These are phyloP conservation scores for Andrena cerasifolii DNA, from an alignment of 1,140 invertebrate genomes.

Conservation along the genomic window DNA sequence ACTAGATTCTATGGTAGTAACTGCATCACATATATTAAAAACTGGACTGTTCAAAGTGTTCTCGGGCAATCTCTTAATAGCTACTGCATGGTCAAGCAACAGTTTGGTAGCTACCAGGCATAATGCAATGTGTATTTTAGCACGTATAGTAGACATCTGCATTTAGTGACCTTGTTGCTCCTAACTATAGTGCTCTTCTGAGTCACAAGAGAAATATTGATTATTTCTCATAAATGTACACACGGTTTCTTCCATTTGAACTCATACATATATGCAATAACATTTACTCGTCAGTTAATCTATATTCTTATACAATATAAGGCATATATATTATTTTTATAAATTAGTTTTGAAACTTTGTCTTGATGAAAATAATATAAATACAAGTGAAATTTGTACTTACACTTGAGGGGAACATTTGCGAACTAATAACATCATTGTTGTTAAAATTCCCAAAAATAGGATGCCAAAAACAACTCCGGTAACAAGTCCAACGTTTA, in stretches of 20 bases:
- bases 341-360: no score
- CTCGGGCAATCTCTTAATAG: background rate
- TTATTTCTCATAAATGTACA: slow-evolving; percentile 65
- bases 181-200: slow-evolving; percentile 65
- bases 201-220: slow-evolving; percentile 78
- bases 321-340: background rate
- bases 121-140: slow-evolving; percentile 48
- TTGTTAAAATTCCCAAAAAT: slow-evolving; percentile 72
- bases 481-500: slow-evolving; percentile 70
- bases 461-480: slow-evolving; percentile 76
- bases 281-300: background rate
- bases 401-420: slow-evolving; percentile 73
- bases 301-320: background rate
- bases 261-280: background rate
- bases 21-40: slow-evolving; percentile 48
- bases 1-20: slow-evolving; percentile 33
- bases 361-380: background rate
- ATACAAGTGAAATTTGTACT: slow-evolving; percentile 51
- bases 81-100: slow-evolving; percentile 5
- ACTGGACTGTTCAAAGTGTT: slow-evolving; percentile 60
- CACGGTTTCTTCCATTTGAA: slow-evolving; percentile 17
- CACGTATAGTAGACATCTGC: slow-evolving; percentile 58
- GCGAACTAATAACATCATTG: slow-evolving; percentile 73
- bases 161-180: slow-evolving; percentile 68
- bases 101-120: slow-evolving; percentile 39